A percentile compares a stretch with the other conserved stretches of the same genome.
These are phyloP conservation scores for Rhincodon typus DNA, from an alignment of 2,797 vertebrate species.

Conservation along the genomic window DNA sequence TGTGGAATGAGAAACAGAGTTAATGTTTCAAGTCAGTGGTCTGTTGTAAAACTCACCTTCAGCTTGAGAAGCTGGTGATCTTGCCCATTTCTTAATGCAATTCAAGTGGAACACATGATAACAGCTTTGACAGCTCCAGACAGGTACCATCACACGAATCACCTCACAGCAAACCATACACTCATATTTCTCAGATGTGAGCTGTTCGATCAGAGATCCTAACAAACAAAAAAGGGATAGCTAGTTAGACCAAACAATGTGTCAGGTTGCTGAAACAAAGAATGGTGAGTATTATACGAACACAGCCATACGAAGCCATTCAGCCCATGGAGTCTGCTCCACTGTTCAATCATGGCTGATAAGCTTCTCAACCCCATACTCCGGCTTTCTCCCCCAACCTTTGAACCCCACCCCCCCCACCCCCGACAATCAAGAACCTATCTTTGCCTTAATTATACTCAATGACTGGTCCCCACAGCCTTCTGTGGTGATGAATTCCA, in stretches of 20 bases:
- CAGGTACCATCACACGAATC: conserved; percentile 76
- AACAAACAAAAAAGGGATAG: conserved; percentile 38
- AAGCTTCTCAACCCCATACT: no score
- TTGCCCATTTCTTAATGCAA: conserved; percentile 97
- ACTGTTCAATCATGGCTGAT: no score
- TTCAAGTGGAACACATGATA: conserved; percentile 95
- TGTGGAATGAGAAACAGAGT: not conserved
- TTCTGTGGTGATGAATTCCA: no score
- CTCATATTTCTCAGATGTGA: conserved; percentile 93
- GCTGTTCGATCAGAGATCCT: conserved; percentile 91
- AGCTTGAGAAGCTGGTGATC: conserved; percentile 89
- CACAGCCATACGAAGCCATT: no score
- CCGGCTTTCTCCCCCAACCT: no score
- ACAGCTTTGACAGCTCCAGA: conserved; percentile 96
- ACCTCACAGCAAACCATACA: conserved; percentile 98
- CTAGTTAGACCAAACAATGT: not conserved
- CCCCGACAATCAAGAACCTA: no score
- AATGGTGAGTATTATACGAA: no score
- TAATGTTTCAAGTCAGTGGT: not conserved
- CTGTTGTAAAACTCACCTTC: conserved; percentile 65
- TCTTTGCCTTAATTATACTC: no score
- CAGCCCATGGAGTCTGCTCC: no score
- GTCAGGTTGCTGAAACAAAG: not conserved
- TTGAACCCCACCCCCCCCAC: no score
- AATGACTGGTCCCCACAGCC: no score